These are phyloP conservation scores for Lasaia peninsularis DNA, from an alignment of 1,140 invertebrate species.

Conservation along the genomic window DNA sequence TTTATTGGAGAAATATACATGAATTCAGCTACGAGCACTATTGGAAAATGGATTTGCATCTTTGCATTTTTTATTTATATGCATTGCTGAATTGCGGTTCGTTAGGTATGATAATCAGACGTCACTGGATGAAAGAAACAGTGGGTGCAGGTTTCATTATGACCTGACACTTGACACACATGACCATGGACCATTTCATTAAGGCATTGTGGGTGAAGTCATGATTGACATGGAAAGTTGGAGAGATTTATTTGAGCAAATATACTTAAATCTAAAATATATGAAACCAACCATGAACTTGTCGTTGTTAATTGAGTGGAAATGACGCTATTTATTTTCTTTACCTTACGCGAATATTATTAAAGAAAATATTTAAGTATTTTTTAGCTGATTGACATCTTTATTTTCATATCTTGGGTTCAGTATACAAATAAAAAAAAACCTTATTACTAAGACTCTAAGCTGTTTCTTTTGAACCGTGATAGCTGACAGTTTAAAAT, in stretches of 20 bases:
- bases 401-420: too few species aligned
- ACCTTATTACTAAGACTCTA: too few species aligned
- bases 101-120: slow-evolving; percentile 49
- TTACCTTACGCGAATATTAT: too few species aligned
- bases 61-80: slow-evolving; percentile 41
- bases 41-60: slow-evolving; percentile 36
- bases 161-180: slow-evolving; percentile 70
- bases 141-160: slow-evolving; percentile 30
- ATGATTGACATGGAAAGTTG: slow-evolving; percentile 13
- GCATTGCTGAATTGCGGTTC: slow-evolving; percentile 40
- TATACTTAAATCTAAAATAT: slow-evolving; percentile 18
- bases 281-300: slow-evolving; percentile 6
- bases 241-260: slow-evolving; percentile 18
- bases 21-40: slow-evolving; percentile 33
- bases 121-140: slow-evolving; percentile 21
- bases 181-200: slow-evolving; percentile 46
- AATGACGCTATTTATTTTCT: too few species aligned
- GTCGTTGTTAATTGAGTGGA: too few species aligned
- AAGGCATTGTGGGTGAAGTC: slow-evolving; percentile 14
- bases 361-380: too few species aligned
- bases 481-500: too few species aligned
- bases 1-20: slow-evolving; percentile 39
- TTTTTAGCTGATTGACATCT: too few species aligned
- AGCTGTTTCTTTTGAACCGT: too few species aligned
- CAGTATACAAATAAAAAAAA: too few species aligned